Conservation (phyloP, 2,797 vertebrate species). For the Champsocephalus gunnari region DNA sequence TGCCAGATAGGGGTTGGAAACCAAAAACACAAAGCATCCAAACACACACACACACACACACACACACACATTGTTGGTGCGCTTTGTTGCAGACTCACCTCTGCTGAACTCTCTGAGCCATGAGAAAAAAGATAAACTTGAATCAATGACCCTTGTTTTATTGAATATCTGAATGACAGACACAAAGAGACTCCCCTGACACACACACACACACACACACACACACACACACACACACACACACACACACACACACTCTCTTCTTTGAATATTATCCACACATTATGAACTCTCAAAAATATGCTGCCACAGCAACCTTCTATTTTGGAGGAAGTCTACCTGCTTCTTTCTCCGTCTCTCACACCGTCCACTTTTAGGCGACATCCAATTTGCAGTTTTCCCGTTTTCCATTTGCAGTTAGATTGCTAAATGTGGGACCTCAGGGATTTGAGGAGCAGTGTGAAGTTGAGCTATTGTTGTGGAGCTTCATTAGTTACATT, state of each 20-base stretch:
- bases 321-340: slow-evolving; percentile 17
- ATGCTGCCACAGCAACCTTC: slow-evolving; percentile 28
- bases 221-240: slow-evolving; percentile 2
- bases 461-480: slow-evolving; percentile 47
- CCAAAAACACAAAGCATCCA: slow-evolving; percentile 31
- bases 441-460: slow-evolving; percentile 44
- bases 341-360: slow-evolving; percentile 47
- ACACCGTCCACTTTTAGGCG: slow-evolving; percentile 45
- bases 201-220: slow-evolving; percentile 7
- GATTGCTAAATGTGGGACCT: slow-evolving; percentile 65
- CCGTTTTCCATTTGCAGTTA: slow-evolving; percentile 79
- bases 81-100: slow-evolving; percentile 36
- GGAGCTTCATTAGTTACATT: slow-evolving; percentile 56
- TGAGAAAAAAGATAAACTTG: slow-evolving; percentile 5
- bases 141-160: slow-evolving; percentile 27
- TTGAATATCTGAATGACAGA: slow-evolving; percentile 18
- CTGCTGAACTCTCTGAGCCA: slow-evolving; percentile 38
- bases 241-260: background rate
- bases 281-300: slow-evolving; percentile 23
- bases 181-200: no score
- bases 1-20: slow-evolving; percentile 39
- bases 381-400: slow-evolving; percentile 79
- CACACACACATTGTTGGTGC: background rate
- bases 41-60: slow-evolving; percentile 16
- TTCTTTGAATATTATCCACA: slow-evolving; percentile 16